Conservation (phyloP, 1,140 invertebrate genomes). For the Hyposmocoma kahamanoa region DNA sequence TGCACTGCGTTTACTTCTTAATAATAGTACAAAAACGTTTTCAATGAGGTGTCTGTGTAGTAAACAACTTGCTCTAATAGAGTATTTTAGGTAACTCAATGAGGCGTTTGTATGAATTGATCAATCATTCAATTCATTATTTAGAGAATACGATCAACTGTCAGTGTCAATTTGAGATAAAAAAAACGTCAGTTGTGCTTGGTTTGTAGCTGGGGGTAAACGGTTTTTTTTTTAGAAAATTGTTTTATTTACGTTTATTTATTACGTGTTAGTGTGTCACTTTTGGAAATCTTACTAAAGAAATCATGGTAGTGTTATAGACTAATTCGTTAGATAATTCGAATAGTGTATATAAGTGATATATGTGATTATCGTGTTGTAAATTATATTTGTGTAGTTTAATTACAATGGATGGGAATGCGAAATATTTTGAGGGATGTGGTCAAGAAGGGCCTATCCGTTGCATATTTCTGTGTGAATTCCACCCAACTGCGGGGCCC, state of each 20-base stretch:
- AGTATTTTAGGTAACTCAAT: no score
- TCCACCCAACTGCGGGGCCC: slow-evolving; percentile 87
- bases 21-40: no score
- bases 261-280: slow-evolving; percentile 12
- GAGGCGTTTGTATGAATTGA: no score
- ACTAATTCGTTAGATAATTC: no score
- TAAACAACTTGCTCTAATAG: no score
- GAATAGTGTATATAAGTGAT: slow-evolving; percentile 16
- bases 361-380: slow-evolving; percentile 12
- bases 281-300: neutral
- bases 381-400: slow-evolving; percentile 19
- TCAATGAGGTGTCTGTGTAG: no score
- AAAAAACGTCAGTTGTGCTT: no score
- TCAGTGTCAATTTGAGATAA: no score
- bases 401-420: slow-evolving; percentile 62
- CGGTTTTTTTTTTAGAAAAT: neutral
- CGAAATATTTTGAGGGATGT: slow-evolving; percentile 72
- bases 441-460: slow-evolving; percentile 81
- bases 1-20: no score
- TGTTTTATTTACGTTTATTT: slow-evolving; percentile 22
- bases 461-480: slow-evolving; percentile 89
- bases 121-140: no score
- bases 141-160: no score
- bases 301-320: no score
- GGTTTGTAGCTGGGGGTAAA: neutral